Conservation (phyloP, 2,888 invertebrate genomes). For the Coenonympha glycerion region DNA sequence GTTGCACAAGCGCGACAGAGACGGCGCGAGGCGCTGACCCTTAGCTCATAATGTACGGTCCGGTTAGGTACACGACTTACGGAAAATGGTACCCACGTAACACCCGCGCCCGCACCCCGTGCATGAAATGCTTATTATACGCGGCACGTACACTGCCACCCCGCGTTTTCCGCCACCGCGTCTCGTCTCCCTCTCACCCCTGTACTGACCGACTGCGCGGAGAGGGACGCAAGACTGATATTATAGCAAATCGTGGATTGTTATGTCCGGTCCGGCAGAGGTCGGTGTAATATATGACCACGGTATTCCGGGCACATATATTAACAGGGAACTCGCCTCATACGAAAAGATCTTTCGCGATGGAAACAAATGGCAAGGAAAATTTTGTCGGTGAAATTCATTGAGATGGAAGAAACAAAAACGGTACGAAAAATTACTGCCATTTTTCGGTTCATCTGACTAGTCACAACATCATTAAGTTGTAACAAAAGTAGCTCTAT, state of each 20-base stretch:
- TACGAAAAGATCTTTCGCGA: constrained; percentile 74
- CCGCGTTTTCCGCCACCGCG: constrained; percentile 52
- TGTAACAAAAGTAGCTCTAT: not conserved
- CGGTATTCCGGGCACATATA: constrained; percentile 77
- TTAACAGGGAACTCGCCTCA: constrained; percentile 75
- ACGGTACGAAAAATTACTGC: constrained; percentile 54
- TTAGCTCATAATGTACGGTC: constrained; percentile 76
- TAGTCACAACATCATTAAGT: not conserved
- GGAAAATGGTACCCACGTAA: constrained; percentile 71
- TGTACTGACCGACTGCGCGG: constrained; percentile 44
- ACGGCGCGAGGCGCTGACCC: constrained; percentile 72
- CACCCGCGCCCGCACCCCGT: constrained; percentile 68
- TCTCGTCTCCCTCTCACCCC: constrained; percentile 54
- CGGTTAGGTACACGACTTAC: constrained; percentile 77
- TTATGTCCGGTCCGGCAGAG: constrained; percentile 77
- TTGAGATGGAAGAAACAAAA: constrained; percentile 61
- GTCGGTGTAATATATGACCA: constrained; percentile 77
- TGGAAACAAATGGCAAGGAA: constrained; percentile 76
- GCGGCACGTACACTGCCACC: constrained; percentile 73
- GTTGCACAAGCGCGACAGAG: constrained; percentile 64
- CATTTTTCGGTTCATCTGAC: constrained; percentile 48
- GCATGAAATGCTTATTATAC: constrained; percentile 80
- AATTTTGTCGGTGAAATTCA: constrained; percentile 70
- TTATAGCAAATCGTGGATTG: constrained; percentile 78
- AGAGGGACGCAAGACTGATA: constrained; percentile 69